Percentiles rank a stretch among this genome's conserved stretches.
phyloP scores from a whole-genome alignment of 2,888 invertebrate species.

The Leucophora obtusa region DNA sequence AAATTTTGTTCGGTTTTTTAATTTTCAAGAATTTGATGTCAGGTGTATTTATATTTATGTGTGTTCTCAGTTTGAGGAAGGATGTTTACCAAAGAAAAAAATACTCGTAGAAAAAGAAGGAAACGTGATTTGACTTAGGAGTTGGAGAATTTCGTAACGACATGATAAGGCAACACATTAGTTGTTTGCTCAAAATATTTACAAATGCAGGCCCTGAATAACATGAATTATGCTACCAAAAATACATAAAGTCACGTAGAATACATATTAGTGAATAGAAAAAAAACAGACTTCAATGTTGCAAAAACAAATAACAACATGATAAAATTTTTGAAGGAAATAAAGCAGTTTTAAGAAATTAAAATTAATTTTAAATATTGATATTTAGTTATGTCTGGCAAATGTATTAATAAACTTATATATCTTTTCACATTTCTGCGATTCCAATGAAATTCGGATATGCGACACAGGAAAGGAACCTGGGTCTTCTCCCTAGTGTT shows the following conservation, averaged over 20 bases:
- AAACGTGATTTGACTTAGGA: constrained; percentile 64
- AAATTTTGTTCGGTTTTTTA: constrained; percentile 17
- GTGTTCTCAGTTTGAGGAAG: constrained; percentile 41
- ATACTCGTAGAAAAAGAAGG: constrained; percentile 40
- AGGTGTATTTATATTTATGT: constrained; percentile 44
- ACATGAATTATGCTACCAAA: constrained; percentile 60
- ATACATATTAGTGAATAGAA: constrained; percentile 57
- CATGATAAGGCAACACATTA: constrained; percentile 63
- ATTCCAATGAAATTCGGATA: too few species aligned
- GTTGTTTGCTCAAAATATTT: constrained; percentile 63
- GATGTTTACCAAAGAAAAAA: constrained; percentile 44
- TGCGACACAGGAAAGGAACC: too few species aligned
- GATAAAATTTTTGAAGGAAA: constrained; percentile 6
- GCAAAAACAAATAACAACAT: constrained; percentile 20
- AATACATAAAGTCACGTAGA: constrained; percentile 62
- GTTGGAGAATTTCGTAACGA: constrained; percentile 49
- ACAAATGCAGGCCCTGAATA: constrained; percentile 49
- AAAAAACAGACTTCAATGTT: constrained; percentile 36
- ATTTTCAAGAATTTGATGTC: constrained; percentile 51
- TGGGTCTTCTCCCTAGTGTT: too few species aligned
- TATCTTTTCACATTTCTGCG: too few species aligned
- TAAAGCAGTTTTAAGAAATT: background rate
- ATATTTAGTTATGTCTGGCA: background rate
- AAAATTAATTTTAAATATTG: constrained; percentile 43
- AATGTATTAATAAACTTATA: background rate